Percentiles rank a stretch among this genome's conserved stretches.
These are phyloP conservation scores for Halocynthia roretzi DNA, from an alignment of 23 tunicate genomes.

Conservation along the genomic window DNA sequence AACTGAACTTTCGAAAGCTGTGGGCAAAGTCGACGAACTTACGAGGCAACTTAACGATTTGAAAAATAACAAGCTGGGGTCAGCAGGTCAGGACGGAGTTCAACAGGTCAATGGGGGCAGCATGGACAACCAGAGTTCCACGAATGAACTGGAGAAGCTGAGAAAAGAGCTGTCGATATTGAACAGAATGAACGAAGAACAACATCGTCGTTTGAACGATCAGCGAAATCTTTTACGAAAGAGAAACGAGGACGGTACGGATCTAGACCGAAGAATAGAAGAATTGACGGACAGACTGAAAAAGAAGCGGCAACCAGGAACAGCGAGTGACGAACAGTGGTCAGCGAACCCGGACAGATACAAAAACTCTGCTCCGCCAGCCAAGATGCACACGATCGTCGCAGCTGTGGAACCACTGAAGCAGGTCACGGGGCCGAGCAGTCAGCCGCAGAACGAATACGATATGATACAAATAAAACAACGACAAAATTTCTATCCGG, in stretches of 20 bases:
- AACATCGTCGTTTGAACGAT: slow-evolving; percentile 59
- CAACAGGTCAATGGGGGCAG: slow-evolving; percentile 1
- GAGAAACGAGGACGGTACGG: slow-evolving; percentile 76
- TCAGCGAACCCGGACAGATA: background rate
- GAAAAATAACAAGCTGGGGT: slow-evolving; percentile 37
- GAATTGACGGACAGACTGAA: slow-evolving; percentile 59
- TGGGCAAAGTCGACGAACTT: slow-evolving; percentile 72
- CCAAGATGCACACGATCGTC: slow-evolving; percentile 77
- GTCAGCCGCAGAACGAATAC: slow-evolving; percentile 6
- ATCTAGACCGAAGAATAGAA: slow-evolving; percentile 80
- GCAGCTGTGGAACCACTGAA: slow-evolving; percentile 88
- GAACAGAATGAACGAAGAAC: slow-evolving; percentile 80
- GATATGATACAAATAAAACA: slow-evolving; percentile 13
- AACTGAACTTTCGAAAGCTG: slow-evolving; percentile 42
- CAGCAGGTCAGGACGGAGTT: background rate
- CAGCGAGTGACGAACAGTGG: slow-evolving; percentile 17
- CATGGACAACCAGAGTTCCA: slow-evolving; percentile 4
- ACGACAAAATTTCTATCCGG: background rate
- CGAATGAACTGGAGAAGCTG: slow-evolving; percentile 56
- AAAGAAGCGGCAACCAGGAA: slow-evolving; percentile 35
- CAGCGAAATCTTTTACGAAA: slow-evolving; percentile 50
- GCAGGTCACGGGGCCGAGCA: slow-evolving; percentile 35
- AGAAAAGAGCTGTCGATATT: slow-evolving; percentile 33
- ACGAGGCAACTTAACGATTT: slow-evolving; percentile 73
- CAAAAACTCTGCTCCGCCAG: slow-evolving; percentile 21